Evolutionary conservation across 2,113 vertebrate genomes (phyloP).

Genomic region (Pungitius pungitius): DNA sequence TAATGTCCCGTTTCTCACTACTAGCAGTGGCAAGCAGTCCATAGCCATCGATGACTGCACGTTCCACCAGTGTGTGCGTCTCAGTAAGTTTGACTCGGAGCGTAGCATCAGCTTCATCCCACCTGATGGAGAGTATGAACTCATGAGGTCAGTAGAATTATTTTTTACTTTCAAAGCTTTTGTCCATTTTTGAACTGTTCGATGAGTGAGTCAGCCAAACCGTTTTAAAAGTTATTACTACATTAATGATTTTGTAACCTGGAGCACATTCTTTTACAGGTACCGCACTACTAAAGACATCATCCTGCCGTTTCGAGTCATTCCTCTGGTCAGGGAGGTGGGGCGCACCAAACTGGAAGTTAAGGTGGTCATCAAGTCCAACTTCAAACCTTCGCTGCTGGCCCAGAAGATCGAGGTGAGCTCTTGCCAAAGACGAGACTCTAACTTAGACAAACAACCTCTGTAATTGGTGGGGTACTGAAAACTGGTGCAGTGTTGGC

Average conservation of each 20-base stretch:
- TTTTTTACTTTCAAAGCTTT: neutral
- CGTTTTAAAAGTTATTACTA: neutral
- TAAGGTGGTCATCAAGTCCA: conserved; percentile 99
- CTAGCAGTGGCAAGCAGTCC: conserved; percentile 93
- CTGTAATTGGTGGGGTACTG: too few species aligned
- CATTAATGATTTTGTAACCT: neutral
- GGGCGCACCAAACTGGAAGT: conserved; percentile 98
- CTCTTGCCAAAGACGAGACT: neutral
- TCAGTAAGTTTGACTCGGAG: conserved; percentile 99
- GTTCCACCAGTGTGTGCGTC: conserved; percentile 98
- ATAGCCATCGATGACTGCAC: conserved; percentile 99
- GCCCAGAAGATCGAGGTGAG: conserved; percentile 99
- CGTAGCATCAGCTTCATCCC: conserved; percentile 99
- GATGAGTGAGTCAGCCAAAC: neutral
- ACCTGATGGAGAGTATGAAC: conserved; percentile 97
- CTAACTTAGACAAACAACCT: neutral
- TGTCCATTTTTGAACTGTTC: neutral
- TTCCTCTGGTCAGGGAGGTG: conserved; percentile 96
- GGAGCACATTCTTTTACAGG: conserved; percentile 69
- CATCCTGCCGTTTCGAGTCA: conserved; percentile 97
- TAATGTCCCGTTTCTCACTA: conserved; percentile 16
- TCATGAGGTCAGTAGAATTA: conserved; percentile 91
- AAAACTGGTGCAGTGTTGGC: too few species aligned
- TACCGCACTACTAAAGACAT: conserved; percentile 99
- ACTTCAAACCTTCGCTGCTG: conserved; percentile 97